Evolutionary conservation across 1,140 invertebrate genomes (phyloP).

Genomic region (Temnothorax curvispinosus): DNA sequence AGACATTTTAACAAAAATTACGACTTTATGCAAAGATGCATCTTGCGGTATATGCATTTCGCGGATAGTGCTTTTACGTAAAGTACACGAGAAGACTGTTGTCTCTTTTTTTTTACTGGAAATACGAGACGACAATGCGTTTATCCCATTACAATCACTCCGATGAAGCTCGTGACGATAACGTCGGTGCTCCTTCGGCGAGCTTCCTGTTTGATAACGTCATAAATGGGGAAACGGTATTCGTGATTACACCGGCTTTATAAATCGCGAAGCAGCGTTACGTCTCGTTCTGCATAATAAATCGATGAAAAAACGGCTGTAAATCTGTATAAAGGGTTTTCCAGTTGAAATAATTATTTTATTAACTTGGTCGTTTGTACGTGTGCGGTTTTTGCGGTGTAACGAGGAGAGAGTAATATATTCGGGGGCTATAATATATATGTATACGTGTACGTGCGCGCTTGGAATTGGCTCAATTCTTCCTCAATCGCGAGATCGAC

Average conservation of each 20-base stretch:
- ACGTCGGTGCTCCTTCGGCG: slow-evolving; percentile 29
- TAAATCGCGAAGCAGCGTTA: slow-evolving; percentile 26
- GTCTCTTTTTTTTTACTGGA: background rate
- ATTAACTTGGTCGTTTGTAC: slow-evolving; percentile 51
- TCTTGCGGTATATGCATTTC: background rate
- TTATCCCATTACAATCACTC: slow-evolving; percentile 19
- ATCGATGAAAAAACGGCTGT: slow-evolving; percentile 45
- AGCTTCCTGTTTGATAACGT: slow-evolving; percentile 45
- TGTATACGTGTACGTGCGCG: slow-evolving; percentile 31
- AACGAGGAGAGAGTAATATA: slow-evolving; percentile 31
- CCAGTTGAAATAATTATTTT: slow-evolving; percentile 60
- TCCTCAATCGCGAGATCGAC: slow-evolving; percentile 46
- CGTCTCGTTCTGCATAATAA: slow-evolving; percentile 30
- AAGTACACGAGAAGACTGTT: background rate
- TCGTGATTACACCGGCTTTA: slow-evolving; percentile 21
- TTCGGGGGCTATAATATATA: slow-evolving; percentile 20
- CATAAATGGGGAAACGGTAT: slow-evolving; percentile 3
- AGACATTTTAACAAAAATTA: background rate
- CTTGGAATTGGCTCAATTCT: slow-evolving; percentile 54
- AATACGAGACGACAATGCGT: background rate
- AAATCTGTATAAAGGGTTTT: slow-evolving; percentile 53
- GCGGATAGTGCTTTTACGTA: background rate
- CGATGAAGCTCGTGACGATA: slow-evolving; percentile 26
- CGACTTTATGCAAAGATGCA: background rate
- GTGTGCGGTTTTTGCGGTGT: slow-evolving; percentile 48